Conservation (phyloP, 2,113 vertebrate species). For the Cheirogaleus medius region DNA sequence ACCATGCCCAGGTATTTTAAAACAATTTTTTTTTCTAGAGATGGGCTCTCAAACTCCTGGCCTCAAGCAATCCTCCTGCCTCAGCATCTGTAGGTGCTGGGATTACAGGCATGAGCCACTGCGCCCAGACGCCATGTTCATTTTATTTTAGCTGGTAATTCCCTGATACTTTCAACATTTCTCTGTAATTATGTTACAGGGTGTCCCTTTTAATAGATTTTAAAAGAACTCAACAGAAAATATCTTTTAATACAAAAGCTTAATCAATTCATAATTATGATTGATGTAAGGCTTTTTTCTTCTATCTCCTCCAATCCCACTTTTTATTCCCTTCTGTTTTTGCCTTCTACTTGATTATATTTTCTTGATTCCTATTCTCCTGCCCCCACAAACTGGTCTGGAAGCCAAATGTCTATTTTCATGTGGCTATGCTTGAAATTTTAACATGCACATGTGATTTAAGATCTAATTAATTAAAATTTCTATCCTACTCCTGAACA, state of each 20-base stretch:
- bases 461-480: conserved; percentile 10
- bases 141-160: not conserved
- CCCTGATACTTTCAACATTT: not conserved
- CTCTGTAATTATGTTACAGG: not conserved
- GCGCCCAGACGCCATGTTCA: not conserved
- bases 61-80: no score
- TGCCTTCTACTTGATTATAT: not conserved
- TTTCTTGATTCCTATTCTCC: not conserved
- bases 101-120: no score
- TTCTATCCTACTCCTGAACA: not conserved
- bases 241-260: not conserved
- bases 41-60: no score
- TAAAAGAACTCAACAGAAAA: not conserved
- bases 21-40: no score
- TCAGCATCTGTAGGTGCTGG: no score
- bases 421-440: not conserved
- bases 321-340: not conserved
- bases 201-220: not conserved
- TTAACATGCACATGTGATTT: not conserved
- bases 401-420: not conserved
- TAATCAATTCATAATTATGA: not conserved
- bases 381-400: not conserved
- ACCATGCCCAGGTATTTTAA: no score
- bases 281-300: not conserved
- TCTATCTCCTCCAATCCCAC: not conserved